Conservation (phyloP, 23 tunicate genomes). For the Ascidia mentula region DNA sequence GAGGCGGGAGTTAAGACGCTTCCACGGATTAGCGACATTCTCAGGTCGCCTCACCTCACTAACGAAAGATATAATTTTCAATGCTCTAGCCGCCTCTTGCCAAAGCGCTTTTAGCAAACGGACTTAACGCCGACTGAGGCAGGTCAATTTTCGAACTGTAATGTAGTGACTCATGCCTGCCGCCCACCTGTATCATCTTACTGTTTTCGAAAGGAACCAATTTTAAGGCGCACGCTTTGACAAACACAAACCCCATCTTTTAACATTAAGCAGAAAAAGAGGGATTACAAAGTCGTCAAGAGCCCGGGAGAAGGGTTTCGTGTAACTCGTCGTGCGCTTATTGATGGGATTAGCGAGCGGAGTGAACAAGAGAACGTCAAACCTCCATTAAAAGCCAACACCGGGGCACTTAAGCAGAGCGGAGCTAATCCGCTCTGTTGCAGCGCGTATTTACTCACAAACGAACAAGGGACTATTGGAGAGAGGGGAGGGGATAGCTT, state of each 20-base stretch:
- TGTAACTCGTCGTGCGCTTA: background rate
- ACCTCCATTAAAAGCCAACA: conserved; percentile 3
- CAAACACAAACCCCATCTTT: background rate
- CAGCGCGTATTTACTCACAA: conserved; percentile 8
- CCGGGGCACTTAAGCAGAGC: background rate
- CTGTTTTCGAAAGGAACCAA: background rate
- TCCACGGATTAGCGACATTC: background rate
- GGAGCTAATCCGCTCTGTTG: conserved; percentile 9
- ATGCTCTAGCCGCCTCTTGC: no score
- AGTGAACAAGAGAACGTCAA: no score
- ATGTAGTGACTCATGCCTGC: background rate
- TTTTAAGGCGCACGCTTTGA: background rate
- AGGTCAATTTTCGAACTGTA: background rate
- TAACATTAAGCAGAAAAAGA: no score
- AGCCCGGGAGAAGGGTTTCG: background rate
- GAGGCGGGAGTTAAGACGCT: background rate
- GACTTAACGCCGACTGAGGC: background rate
- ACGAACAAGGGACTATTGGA: background rate
- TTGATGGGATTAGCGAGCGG: conserved; percentile 1
- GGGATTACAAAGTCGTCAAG: background rate
- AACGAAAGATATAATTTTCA: background rate
- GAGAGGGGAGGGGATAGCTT: no score
- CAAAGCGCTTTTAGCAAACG: background rate
- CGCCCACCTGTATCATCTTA: background rate
- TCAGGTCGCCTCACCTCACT: no score